These are phyloP conservation scores for Azorinus chamasolen DNA, from an alignment of 2,888 invertebrate genomes.

Conservation along the genomic window DNA sequence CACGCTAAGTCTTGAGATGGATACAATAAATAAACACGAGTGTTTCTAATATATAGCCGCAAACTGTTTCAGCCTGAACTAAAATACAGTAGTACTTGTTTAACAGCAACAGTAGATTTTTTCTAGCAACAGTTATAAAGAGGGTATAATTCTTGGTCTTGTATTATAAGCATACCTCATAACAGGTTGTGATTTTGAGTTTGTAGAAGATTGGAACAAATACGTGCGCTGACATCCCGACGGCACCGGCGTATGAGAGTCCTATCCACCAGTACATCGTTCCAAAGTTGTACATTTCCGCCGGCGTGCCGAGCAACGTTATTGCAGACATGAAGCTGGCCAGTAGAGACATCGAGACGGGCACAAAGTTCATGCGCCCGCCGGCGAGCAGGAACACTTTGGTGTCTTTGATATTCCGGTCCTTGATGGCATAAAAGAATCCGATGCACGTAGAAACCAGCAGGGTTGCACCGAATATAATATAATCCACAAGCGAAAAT, in stretches of 20 bases:
- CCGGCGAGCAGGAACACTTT: slow-evolving; percentile 82
- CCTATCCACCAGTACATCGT: slow-evolving; percentile 80
- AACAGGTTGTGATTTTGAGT: slow-evolving; percentile 76
- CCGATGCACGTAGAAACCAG: slow-evolving; percentile 81
- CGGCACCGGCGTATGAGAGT: slow-evolving; percentile 79
- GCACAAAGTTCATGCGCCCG: slow-evolving; percentile 79
- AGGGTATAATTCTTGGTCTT: too few species aligned
- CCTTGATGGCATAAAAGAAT: slow-evolving; percentile 80
- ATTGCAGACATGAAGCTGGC: slow-evolving; percentile 82
- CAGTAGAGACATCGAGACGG: slow-evolving; percentile 77
- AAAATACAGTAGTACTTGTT: too few species aligned
- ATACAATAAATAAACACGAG: too few species aligned
- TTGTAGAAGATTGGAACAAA: slow-evolving; percentile 79
- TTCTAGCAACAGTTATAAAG: too few species aligned
- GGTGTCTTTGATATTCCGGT: slow-evolving; percentile 74
- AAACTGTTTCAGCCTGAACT: too few species aligned
- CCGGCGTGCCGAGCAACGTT: slow-evolving; percentile 81
- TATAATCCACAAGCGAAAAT: slow-evolving; percentile 76
- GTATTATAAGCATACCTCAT: slow-evolving; percentile 71
- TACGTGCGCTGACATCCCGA: slow-evolving; percentile 76
- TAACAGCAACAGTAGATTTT: too few species aligned
- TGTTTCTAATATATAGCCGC: too few species aligned
- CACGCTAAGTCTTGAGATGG: too few species aligned
- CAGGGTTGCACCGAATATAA: slow-evolving; percentile 77
- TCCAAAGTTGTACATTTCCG: slow-evolving; percentile 83